A percentile compares a stretch with the other conserved stretches of the same genome.
phyloP scores from a whole-genome alignment of 2,797 vertebrate species.

The Kryptopterus vitreolus region DNA sequence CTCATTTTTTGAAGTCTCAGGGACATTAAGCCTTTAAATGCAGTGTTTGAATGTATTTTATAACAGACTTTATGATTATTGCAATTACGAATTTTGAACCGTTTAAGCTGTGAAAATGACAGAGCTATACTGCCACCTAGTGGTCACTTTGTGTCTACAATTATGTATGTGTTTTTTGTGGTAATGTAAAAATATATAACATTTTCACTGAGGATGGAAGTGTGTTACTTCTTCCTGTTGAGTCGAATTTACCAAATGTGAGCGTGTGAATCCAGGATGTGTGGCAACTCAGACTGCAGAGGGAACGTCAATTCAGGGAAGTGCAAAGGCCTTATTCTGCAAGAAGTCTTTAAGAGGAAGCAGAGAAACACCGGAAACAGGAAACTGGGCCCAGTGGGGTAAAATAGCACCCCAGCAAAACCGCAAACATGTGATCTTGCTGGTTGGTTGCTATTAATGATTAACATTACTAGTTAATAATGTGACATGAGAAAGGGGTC shows the following conservation, averaged over 20 bases:
- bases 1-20: neutral
- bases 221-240: conserved; percentile 3
- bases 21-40: neutral
- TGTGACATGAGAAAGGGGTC: neutral
- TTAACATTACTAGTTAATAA: neutral
- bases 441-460: neutral
- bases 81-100: neutral
- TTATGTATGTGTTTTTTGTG: neutral
- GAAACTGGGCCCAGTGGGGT: conserved; percentile 32
- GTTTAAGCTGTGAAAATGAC: neutral
- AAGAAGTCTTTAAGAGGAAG: conserved; percentile 70
- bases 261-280: neutral
- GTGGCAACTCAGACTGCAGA: conserved; percentile 25
- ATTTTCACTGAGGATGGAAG: neutral
- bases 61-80: neutral
- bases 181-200: neutral
- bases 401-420: conserved; percentile 23
- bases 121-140: conserved; percentile 1
- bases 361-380: conserved; percentile 46
- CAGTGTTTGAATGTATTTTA: neutral
- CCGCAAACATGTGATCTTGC: neutral
- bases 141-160: neutral
- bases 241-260: neutral
- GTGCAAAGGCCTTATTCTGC: conserved; percentile 42
- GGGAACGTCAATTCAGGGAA: conserved; percentile 49